A percentile compares a stretch with the other conserved stretches of the same genome.
These are phyloP conservation scores for Tethea ocularis DNA, from an alignment of 2,888 invertebrate genomes.

Conservation along the genomic window DNA sequence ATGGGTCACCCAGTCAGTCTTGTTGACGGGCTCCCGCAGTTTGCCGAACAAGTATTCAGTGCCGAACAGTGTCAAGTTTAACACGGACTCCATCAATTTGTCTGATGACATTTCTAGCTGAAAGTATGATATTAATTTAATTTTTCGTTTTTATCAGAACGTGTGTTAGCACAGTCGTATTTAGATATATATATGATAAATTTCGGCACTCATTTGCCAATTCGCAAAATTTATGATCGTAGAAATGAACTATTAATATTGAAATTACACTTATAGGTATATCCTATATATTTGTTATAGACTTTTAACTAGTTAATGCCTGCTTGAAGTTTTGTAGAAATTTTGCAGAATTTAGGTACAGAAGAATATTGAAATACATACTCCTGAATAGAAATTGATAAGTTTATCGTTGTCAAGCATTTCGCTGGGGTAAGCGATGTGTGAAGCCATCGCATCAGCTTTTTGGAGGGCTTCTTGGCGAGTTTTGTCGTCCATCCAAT, in stretches of 20 bases:
- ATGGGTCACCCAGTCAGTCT: slow-evolving; percentile 93
- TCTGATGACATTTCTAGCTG: slow-evolving; percentile 88
- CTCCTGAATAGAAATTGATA: slow-evolving; percentile 89
- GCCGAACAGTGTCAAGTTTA: slow-evolving; percentile 91
- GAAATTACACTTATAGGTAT: too few species aligned
- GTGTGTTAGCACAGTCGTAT: too few species aligned
- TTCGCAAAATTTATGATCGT: too few species aligned
- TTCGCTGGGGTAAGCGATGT: slow-evolving; percentile 97
- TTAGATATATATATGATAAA: too few species aligned
- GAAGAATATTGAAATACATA: slow-evolving; percentile 74
- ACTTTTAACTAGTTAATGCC: too few species aligned
- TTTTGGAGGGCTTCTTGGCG: slow-evolving; percentile 90
- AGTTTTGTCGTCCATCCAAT: slow-evolving; percentile 97
- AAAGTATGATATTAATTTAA: background rate
- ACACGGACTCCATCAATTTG: slow-evolving; percentile 89
- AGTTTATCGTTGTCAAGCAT: slow-evolving; percentile 92
- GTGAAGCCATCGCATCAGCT: slow-evolving; percentile 91
- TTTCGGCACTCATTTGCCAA: too few species aligned
- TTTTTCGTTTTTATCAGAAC: too few species aligned
- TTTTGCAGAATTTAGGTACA: too few species aligned
- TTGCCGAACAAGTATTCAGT: slow-evolving; percentile 91
- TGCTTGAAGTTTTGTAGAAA: too few species aligned
- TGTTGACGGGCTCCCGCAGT: slow-evolving; percentile 90
- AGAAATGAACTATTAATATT: too few species aligned
- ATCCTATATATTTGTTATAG: too few species aligned